Evolutionary conservation across 2,797 vertebrate genomes (phyloP).

Genomic region (Taeniopygia guttata): DNA sequence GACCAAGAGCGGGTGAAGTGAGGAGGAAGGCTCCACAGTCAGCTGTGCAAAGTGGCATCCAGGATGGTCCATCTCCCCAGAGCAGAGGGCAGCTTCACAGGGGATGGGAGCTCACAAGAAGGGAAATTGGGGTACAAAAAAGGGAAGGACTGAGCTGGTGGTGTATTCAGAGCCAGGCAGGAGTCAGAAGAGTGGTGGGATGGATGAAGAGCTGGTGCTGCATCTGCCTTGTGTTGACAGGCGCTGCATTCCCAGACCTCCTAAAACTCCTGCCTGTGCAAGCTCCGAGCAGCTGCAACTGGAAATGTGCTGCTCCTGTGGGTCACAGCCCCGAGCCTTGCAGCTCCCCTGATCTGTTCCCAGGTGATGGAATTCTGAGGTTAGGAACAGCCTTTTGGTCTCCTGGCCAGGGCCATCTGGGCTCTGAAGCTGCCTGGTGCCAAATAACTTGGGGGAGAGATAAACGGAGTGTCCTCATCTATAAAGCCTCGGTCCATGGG

Average conservation of each 20-base stretch:
- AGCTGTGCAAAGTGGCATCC: neutral
- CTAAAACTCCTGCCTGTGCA: neutral
- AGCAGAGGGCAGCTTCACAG: fast-evolving
- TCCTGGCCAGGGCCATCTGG: neutral
- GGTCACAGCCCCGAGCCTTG: neutral
- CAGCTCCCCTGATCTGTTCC: neutral
- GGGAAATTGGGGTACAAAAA: neutral
- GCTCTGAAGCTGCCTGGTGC: neutral
- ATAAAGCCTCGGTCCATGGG: neutral
- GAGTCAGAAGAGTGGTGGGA: neutral
- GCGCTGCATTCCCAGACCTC: neutral
- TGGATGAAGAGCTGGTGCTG: neutral
- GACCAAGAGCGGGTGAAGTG: neutral
- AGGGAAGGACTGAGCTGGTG: neutral
- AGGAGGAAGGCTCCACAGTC: neutral
- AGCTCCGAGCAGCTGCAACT: neutral
- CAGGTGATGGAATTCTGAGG: neutral
- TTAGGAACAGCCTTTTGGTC: neutral
- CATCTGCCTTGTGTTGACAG: fast-evolving
- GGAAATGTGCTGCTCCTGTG: neutral
- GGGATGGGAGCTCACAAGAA: neutral
- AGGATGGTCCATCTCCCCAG: fast-evolving
- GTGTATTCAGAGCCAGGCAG: fast-evolving
- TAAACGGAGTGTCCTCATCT: fast-evolving
- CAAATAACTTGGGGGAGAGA: neutral